phyloP scores from a whole-genome alignment of 2,113 vertebrate genomes.

The Alexandromys fortis region DNA sequence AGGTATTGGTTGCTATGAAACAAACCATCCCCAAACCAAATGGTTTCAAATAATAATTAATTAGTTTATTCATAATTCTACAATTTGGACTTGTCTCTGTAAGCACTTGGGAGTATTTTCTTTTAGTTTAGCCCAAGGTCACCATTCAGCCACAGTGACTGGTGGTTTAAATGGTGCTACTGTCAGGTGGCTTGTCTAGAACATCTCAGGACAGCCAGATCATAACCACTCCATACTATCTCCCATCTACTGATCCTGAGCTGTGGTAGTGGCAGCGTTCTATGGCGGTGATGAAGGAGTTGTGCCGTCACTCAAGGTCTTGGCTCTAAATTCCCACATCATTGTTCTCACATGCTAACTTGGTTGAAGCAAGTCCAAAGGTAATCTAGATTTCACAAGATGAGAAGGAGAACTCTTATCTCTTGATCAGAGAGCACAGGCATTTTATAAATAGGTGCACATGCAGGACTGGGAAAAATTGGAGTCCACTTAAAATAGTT shows the following conservation, averaged over 20 bases:
- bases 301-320: not conserved
- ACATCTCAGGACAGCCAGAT: not conserved
- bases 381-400: not conserved
- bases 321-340: not conserved
- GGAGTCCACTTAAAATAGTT: not conserved
- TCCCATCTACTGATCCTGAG: not conserved
- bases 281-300: not conserved
- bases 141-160: not conserved
- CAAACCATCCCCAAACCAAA: not conserved
- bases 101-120: not conserved
- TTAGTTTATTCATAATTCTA: slow-evolving; percentile 8
- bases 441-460: not conserved
- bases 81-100: not conserved
- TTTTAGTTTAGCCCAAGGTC: not conserved
- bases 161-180: too few species aligned
- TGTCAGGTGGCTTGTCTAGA: not conserved
- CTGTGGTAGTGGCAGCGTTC: not conserved
- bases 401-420: not conserved
- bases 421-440: not conserved
- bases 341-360: not conserved
- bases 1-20: not conserved
- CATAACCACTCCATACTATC: not conserved
- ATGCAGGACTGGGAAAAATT: not conserved
- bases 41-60: not conserved
- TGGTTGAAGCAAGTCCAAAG: not conserved